Evolutionary conservation across 1,140 invertebrate genomes (phyloP).

Genomic region (Habropoda laboriosa): DNA sequence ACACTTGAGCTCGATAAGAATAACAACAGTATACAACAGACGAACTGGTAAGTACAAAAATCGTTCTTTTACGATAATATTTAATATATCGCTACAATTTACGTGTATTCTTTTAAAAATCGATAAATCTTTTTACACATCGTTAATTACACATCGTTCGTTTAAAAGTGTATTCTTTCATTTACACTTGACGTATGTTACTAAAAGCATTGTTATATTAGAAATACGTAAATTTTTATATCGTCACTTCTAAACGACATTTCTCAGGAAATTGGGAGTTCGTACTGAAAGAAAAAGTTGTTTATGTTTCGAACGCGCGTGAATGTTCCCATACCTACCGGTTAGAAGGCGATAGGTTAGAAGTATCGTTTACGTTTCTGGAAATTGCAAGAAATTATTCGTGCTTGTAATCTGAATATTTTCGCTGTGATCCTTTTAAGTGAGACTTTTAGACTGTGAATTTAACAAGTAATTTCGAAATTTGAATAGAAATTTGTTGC

Average conservation of each 20-base stretch:
- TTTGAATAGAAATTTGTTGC: no score
- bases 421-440: no score
- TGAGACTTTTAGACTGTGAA: no score
- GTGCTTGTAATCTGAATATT: neutral
- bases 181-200: no score
- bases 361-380: constrained; percentile 6
- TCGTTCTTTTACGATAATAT: neutral
- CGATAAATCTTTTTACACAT: no score
- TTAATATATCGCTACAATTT: neutral
- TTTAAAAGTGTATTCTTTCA: no score
- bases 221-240: neutral
- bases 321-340: neutral
- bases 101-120: no score
- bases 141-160: no score
- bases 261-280: neutral
- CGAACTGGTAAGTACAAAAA: constrained; percentile 45
- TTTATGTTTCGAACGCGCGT: neutral
- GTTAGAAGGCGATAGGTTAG: no score
- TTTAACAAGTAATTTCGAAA: no score
- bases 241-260: neutral
- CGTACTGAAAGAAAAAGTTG: constrained; percentile 2
- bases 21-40: constrained; percentile 42
- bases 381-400: neutral
- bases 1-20: constrained; percentile 52
- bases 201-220: no score